phyloP scores from a whole-genome alignment of 2,113 vertebrate species.

The Paraplagusia blochii region DNA sequence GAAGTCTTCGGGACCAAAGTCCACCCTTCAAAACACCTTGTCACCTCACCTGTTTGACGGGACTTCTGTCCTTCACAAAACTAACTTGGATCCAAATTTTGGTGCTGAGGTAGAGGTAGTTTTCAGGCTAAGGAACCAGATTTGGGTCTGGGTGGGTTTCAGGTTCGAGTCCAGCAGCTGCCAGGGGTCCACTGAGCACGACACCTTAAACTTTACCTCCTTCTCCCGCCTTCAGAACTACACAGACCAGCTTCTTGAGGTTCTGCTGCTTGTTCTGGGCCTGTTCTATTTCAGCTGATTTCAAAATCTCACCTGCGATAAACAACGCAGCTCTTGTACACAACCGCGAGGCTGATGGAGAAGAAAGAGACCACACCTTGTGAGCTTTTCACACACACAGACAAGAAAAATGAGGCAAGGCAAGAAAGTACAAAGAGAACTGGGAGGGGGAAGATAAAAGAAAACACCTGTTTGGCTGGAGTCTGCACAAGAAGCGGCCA shows the following conservation, averaged over 20 bases:
- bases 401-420: conserved; percentile 61
- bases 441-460: conserved; percentile 71
- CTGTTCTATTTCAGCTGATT: conserved; percentile 23
- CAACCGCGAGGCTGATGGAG: conserved; percentile 20
- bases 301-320: conserved; percentile 37
- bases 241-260: neutral
- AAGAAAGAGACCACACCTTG: conserved; percentile 54
- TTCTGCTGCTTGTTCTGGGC: conserved; percentile 24
- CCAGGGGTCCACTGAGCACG: too few species aligned
- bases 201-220: too few species aligned
- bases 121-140: too few species aligned
- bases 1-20: too few species aligned
- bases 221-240: too few species aligned
- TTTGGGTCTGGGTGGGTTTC: too few species aligned
- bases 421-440: conserved; percentile 71
- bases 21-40: too few species aligned
- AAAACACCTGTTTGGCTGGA: conserved; percentile 87
- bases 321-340: neutral
- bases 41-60: too few species aligned
- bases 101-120: too few species aligned
- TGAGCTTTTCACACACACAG: conserved; percentile 49
- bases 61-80: too few species aligned
- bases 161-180: too few species aligned
- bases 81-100: too few species aligned
- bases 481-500: conserved; percentile 53